Percentiles rank a stretch among this genome's conserved stretches.
phyloP scores from a whole-genome alignment of 2,113 vertebrate genomes.

The Sialia sialis region DNA sequence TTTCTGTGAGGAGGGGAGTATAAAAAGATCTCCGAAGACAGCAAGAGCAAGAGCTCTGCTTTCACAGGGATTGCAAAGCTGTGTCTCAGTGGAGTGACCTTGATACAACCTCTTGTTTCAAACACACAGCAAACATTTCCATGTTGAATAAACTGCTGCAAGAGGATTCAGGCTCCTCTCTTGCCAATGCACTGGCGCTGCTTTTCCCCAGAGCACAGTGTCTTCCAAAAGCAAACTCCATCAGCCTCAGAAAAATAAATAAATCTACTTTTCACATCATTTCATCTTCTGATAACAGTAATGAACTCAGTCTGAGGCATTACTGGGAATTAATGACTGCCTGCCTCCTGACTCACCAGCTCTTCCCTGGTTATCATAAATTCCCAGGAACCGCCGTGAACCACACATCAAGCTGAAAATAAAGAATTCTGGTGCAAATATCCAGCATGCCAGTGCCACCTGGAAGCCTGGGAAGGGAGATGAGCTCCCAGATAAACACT shows the following conservation, averaged over 20 bases:
- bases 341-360: slow-evolving; percentile 24
- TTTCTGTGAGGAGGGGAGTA: not conserved
- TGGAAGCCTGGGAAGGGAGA: not conserved
- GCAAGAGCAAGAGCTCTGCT: not conserved
- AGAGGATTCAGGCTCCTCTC: not conserved
- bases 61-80: not conserved
- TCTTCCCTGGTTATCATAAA: slow-evolving; percentile 12
- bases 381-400: not conserved
- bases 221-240: slow-evolving; percentile 14
- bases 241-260: slow-evolving; percentile 25
- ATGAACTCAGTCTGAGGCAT: slow-evolving; percentile 28
- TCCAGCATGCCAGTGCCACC: not conserved
- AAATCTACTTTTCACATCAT: slow-evolving; percentile 28
- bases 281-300: slow-evolving; percentile 45
- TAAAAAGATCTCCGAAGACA: not conserved
- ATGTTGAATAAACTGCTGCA: not conserved
- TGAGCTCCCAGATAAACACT: accelerated
- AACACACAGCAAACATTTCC: not conserved
- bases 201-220: not conserved
- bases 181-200: not conserved
- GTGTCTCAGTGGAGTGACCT: not conserved
- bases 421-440: not conserved
- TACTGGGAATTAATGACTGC: slow-evolving; percentile 56
- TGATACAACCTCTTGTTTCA: slow-evolving; percentile 26
- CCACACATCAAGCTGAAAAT: not conserved